phyloP scores from a whole-genome alignment of 2,888 invertebrate species.

The Colostygia pectinataria region DNA sequence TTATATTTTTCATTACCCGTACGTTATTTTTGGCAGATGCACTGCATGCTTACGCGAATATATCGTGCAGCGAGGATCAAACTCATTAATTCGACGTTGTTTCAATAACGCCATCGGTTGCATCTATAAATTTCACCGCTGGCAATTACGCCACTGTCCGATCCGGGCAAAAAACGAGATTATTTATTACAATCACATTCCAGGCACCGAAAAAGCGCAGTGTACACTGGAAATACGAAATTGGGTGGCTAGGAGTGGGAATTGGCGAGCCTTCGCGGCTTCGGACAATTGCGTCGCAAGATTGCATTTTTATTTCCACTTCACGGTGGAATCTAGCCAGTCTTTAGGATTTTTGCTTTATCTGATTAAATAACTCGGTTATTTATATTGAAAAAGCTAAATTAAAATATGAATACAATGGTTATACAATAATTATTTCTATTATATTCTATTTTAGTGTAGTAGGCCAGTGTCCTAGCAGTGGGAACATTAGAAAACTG shows the following conservation, averaged over 20 bases:
- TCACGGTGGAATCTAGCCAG: neutral
- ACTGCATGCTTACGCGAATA: conserved; percentile 3
- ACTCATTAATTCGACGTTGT: conserved; percentile 43
- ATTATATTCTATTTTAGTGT: too few species aligned
- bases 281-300: conserved; percentile 24
- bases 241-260: conserved; percentile 23
- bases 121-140: conserved; percentile 41
- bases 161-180: conserved; percentile 36
- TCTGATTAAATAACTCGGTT: too few species aligned
- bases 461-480: too few species aligned
- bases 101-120: conserved; percentile 40
- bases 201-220: conserved; percentile 30
- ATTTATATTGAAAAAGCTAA: too few species aligned
- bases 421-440: too few species aligned
- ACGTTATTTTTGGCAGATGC: conserved; percentile 15
- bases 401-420: too few species aligned
- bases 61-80: conserved; percentile 27
- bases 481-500: too few species aligned
- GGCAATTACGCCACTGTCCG: conserved; percentile 40
- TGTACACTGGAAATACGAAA: conserved; percentile 20
- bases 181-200: conserved; percentile 40
- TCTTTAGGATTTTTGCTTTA: neutral
- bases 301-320: conserved; percentile 26
- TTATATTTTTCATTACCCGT: conserved; percentile 19
- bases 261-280: conserved; percentile 18